phyloP scores from a whole-genome alignment of 2,113 vertebrate genomes.

The Turdus rufiventris region DNA sequence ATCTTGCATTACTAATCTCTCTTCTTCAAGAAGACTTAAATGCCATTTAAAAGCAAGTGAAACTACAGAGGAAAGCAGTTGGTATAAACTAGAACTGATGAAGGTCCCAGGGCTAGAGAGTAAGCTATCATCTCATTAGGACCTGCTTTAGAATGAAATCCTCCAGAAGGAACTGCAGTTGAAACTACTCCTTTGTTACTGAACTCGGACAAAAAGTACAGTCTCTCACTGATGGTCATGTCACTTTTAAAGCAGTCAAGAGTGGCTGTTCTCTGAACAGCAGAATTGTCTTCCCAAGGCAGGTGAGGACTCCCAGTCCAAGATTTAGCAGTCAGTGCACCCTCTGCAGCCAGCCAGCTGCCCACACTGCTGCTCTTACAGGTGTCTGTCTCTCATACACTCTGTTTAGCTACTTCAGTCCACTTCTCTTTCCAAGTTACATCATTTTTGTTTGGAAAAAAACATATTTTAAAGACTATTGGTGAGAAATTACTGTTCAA shows the following conservation, averaged over 20 bases:
- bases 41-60: not conserved
- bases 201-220: not conserved
- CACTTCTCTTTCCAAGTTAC: not conserved
- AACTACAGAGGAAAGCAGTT: not conserved
- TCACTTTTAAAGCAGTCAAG: not conserved
- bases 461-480: not conserved
- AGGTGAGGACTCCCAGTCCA: not conserved
- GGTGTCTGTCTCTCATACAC: not conserved
- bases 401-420: not conserved
- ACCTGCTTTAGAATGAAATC: not conserved
- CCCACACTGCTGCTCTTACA: not conserved
- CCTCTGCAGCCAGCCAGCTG: not conserved
- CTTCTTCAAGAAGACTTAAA: not conserved
- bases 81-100: not conserved
- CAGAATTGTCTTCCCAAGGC: not conserved
- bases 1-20: not conserved
- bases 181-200: not conserved
- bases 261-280: not conserved
- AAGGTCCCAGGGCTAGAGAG: not conserved
- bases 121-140: not conserved
- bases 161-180: not conserved
- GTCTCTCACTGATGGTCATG: fast-evolving
- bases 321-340: not conserved
- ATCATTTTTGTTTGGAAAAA: not conserved
- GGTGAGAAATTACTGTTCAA: not conserved